Evolutionary conservation across 2,113 vertebrate species (phyloP).

Genomic region (Gymnarchus niloticus): DNA sequence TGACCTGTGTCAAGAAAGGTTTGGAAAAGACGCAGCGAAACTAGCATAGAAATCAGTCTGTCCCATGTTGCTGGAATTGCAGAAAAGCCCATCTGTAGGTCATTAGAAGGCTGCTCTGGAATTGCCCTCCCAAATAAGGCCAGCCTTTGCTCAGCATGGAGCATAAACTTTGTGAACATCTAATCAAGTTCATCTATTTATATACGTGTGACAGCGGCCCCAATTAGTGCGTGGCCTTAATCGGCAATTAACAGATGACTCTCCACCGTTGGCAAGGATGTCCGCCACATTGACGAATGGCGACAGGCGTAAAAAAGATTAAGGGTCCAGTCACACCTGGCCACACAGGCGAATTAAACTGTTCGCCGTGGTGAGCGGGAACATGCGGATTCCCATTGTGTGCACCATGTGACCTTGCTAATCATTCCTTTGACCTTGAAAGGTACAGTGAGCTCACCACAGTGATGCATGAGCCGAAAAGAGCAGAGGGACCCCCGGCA

Average conservation of each 20-base stretch:
- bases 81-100: background rate
- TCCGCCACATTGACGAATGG: background rate
- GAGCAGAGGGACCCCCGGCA: background rate
- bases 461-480: too few species aligned
- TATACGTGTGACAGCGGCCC: conserved; percentile 1
- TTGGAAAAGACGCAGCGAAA: background rate
- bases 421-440: background rate
- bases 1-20: background rate
- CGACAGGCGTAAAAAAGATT: background rate
- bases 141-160: background rate
- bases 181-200: conserved; percentile 15
- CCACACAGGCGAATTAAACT: background rate
- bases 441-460: background rate
- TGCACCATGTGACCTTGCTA: background rate
- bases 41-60: background rate
- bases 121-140: background rate
- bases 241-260: conserved; percentile 15
- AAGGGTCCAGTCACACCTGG: conserved; percentile 4
- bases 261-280: conserved; percentile 18
- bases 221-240: conserved; percentile 13
- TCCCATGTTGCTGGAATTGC: background rate
- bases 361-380: background rate
- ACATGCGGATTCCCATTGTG: background rate
- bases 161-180: conserved; percentile 14
- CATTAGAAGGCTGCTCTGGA: background rate